These are phyloP conservation scores for Amphiura filiformis DNA, from an alignment of 35 echinoderm and acorn worm species.

Conservation along the genomic window DNA sequence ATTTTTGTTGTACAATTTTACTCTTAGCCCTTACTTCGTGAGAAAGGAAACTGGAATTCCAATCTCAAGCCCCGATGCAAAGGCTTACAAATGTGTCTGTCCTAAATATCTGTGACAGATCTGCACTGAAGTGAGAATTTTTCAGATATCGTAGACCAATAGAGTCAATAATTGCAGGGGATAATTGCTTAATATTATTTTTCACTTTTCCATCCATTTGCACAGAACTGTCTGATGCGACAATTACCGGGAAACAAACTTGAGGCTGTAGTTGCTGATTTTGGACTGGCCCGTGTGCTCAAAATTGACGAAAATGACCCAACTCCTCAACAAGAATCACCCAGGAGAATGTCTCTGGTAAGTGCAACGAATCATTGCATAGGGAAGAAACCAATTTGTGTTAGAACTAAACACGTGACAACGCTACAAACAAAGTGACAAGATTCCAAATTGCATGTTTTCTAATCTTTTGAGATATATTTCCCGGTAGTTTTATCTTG, in stretches of 20 bases:
- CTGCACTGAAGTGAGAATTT: not conserved
- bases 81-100: not conserved
- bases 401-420: too few species aligned
- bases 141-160: not conserved
- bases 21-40: too few species aligned
- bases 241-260: conserved; percentile 21
- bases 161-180: too few species aligned
- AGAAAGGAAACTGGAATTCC: not conserved
- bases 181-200: not conserved
- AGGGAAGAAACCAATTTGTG: too few species aligned
- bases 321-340: not conserved
- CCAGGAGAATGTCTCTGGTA: not conserved
- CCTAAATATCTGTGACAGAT: not conserved
- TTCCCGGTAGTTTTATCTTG: too few species aligned
- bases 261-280: conserved; percentile 64
- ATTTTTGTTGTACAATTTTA: too few species aligned
- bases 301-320: conserved; percentile 10
- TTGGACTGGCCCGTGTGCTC: conserved; percentile 69
- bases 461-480: too few species aligned
- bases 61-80: not conserved
- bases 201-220: not conserved
- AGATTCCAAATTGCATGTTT: too few species aligned
- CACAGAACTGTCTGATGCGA: conserved; percentile 74
- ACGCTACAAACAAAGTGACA: too few species aligned
- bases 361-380: too few species aligned